phyloP scores from a whole-genome alignment of 1,140 invertebrate genomes.

The Drosophila carrolli region DNA sequence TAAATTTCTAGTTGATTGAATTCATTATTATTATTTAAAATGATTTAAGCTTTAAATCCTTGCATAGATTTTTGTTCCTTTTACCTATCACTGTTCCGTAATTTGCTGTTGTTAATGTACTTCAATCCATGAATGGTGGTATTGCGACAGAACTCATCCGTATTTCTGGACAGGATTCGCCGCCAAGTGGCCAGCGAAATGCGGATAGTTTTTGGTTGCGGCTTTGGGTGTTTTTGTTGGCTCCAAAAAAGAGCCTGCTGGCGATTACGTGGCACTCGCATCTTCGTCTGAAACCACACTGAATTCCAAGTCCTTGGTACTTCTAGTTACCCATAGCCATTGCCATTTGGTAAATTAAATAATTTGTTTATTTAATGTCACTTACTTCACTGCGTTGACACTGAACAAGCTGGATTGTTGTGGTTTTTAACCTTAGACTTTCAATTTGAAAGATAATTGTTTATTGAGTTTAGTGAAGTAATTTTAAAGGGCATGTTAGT shows the following conservation, averaged over 20 bases:
- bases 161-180: constrained; percentile 56
- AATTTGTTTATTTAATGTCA: constrained; percentile 25
- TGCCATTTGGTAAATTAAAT: constrained; percentile 8
- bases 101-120: constrained; percentile 62
- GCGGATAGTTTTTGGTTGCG: not conserved
- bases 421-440: not conserved
- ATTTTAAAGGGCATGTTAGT: not conserved
- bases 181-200: constrained; percentile 50
- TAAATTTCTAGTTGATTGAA: too few species aligned
- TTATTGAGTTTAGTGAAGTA: not conserved
- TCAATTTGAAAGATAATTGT: not conserved
- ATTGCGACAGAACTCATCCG: constrained; percentile 75
- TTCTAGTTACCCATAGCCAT: not conserved
- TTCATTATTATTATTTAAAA: too few species aligned
- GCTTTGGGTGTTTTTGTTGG: not conserved
- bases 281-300: not conserved
- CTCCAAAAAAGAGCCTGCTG: constrained; percentile 10
- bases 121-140: constrained; percentile 76
- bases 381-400: not conserved
- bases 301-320: not conserved
- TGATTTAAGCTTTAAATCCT: not conserved
- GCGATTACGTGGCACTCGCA: constrained; percentile 24
- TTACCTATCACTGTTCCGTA: constrained; percentile 61
- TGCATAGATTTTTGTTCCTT: not conserved
- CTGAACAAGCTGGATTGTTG: not conserved